Evolutionary conservation across 2,797 vertebrate species (phyloP).

Genomic region (Hemitrygon akajei): DNA sequence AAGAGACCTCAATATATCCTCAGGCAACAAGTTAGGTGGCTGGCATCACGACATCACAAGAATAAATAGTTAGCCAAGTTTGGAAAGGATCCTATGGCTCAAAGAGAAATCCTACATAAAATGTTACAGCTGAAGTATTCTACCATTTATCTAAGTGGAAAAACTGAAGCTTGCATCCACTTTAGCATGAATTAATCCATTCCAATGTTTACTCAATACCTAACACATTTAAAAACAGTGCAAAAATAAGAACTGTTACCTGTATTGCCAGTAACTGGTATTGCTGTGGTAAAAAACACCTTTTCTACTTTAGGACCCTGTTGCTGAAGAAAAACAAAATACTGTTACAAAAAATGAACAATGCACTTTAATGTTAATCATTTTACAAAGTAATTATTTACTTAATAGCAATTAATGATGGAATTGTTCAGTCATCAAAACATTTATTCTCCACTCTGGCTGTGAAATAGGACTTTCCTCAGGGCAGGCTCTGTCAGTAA

Average conservation of each 20-base stretch:
- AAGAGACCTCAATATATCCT: background rate
- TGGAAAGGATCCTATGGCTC: background rate
- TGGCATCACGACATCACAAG: background rate
- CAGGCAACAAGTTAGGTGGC: no score
- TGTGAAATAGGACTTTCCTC: background rate
- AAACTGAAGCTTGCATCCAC: background rate
- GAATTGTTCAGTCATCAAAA: background rate
- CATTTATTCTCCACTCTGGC: background rate
- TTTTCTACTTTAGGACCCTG: slow-evolving; percentile 91
- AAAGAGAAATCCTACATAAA: background rate
- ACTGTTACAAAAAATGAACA: background rate
- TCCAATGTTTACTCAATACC: background rate
- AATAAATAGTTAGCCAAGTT: background rate
- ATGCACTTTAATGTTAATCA: background rate
- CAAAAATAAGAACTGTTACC: slow-evolving; percentile 60
- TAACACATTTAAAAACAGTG: background rate
- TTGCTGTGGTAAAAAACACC: slow-evolving; percentile 93
- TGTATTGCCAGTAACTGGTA: slow-evolving; percentile 83
- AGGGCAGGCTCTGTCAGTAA: no score
- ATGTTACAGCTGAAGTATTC: background rate
- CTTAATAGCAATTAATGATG: background rate
- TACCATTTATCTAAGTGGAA: background rate
- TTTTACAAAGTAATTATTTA: background rate
- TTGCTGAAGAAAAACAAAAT: slow-evolving; percentile 53
- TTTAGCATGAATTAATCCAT: background rate